phyloP scores from a whole-genome alignment of 2,113 vertebrate species.

The Genyomyrus donnyi region DNA sequence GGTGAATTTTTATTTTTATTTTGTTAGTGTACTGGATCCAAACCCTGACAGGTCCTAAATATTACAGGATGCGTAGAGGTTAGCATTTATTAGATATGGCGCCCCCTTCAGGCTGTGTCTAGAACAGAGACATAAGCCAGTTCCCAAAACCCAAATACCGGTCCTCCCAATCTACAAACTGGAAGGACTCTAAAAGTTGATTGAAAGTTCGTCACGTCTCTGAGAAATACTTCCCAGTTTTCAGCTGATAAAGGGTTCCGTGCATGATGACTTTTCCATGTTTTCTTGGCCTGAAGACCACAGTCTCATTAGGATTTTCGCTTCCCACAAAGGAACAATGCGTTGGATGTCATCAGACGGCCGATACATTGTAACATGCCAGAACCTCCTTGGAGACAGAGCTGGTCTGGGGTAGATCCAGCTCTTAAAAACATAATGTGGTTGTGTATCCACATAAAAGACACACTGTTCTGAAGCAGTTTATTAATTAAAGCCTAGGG shows the following conservation, averaged over 20 bases:
- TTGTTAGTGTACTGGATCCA: not conserved
- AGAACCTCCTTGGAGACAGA: not conserved
- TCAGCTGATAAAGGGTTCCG: not conserved
- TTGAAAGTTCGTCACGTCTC: not conserved
- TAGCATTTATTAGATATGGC: not conserved
- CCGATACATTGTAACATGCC: not conserved
- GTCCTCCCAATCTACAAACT: not conserved
- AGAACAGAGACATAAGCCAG: not conserved
- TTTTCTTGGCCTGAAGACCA: not conserved
- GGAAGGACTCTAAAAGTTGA: not conserved
- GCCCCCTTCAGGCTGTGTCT: not conserved
- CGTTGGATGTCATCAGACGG: not conserved
- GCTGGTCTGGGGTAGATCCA: not conserved
- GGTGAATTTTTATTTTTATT: not conserved
- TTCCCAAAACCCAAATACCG: not conserved
- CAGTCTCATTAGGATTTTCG: not conserved
- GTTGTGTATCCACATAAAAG: not conserved
- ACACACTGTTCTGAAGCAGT: not conserved
- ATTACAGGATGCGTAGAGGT: not conserved
- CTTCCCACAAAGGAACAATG: not conserved
- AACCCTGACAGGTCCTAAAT: not conserved
- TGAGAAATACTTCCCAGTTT: not conserved
- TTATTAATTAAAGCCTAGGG: not conserved
- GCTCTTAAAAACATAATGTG: not conserved
- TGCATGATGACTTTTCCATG: not conserved